These are phyloP conservation scores for Meles meles DNA, from an alignment of 2,113 vertebrate species.

Conservation along the genomic window DNA sequence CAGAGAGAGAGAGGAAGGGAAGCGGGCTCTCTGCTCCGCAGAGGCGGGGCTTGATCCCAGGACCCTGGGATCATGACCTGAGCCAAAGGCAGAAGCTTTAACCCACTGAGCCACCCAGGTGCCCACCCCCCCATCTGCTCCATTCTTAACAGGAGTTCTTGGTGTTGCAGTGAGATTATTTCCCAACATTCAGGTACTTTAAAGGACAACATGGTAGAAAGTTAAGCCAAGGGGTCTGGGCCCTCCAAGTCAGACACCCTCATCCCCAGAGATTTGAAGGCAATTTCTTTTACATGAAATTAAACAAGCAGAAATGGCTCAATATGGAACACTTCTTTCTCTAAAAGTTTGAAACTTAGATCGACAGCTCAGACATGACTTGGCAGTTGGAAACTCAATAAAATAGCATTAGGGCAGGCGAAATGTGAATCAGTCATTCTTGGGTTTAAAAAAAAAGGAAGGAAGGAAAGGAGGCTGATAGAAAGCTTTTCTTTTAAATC, in stretches of 20 bases:
- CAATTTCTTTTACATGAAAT: not conserved
- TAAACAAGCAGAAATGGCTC: not conserved
- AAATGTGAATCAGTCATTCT: conserved; percentile 6
- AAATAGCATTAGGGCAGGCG: not conserved
- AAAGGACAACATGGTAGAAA: not conserved
- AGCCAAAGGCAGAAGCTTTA: too few relatives aligned
- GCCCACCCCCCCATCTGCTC: not conserved
- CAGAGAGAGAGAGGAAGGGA: too few relatives aligned
- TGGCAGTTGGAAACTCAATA: not conserved
- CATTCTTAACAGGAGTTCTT: not conserved
- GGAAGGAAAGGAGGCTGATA: not conserved
- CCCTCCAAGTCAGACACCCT: not conserved
- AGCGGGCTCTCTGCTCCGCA: too few relatives aligned
- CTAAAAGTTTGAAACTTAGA: not conserved
- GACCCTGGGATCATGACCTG: too few relatives aligned
- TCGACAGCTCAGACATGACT: conserved; percentile 2
- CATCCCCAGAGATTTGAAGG: not conserved
- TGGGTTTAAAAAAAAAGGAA: not conserved
- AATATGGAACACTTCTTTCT: not conserved
- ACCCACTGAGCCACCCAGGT: too few relatives aligned
- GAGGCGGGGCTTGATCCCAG: too few relatives aligned
- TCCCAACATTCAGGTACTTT: not conserved
- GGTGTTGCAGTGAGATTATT: not conserved
- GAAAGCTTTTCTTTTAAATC: not conserved
- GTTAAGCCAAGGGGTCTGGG: not conserved